These are phyloP conservation scores for Sphaeridia pumilis DNA, from an alignment of 2,888 invertebrate species.

Conservation along the genomic window DNA sequence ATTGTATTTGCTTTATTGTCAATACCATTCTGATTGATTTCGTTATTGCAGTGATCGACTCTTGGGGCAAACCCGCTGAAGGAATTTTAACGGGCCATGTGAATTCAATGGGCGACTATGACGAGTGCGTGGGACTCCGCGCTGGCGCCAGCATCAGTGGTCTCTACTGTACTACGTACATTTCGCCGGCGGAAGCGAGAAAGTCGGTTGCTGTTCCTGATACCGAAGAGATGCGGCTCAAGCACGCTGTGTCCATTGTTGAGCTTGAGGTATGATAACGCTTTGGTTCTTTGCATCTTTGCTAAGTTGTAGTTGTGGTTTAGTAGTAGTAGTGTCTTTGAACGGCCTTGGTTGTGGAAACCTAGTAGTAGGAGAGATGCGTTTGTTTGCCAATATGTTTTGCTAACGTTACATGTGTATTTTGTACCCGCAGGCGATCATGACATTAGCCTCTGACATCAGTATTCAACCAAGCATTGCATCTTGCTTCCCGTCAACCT, in stretches of 20 bases:
- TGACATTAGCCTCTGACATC: conserved; percentile 1
- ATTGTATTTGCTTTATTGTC: neutral
- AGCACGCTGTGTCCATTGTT: conserved; percentile 12
- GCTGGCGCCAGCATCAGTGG: conserved; percentile 17
- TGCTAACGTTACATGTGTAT: no score
- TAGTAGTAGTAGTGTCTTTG: neutral
- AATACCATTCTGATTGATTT: neutral
- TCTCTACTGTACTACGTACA: conserved; percentile 22
- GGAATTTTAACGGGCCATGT: conserved; percentile 30
- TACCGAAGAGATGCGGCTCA: neutral
- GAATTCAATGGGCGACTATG: conserved; percentile 29
- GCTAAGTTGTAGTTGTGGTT: neutral
- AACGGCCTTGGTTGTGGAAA: no score
- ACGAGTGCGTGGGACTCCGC: conserved; percentile 24
- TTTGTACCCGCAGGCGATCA: neutral
- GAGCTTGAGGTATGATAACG: conserved; percentile 8
- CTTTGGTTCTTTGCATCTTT: neutral
- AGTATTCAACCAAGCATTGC: conserved; percentile 8
- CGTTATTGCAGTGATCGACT: conserved; percentile 28
- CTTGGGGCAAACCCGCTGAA: conserved; percentile 32
- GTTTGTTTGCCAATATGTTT: no score
- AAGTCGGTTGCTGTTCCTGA: neutral
- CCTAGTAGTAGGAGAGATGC: no score
- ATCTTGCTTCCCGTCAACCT: conserved; percentile 23
- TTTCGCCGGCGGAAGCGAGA: conserved; percentile 1